Evolutionary conservation across 2,888 invertebrate species (phyloP).

Genomic region (Nemotelus pantherinus): DNA sequence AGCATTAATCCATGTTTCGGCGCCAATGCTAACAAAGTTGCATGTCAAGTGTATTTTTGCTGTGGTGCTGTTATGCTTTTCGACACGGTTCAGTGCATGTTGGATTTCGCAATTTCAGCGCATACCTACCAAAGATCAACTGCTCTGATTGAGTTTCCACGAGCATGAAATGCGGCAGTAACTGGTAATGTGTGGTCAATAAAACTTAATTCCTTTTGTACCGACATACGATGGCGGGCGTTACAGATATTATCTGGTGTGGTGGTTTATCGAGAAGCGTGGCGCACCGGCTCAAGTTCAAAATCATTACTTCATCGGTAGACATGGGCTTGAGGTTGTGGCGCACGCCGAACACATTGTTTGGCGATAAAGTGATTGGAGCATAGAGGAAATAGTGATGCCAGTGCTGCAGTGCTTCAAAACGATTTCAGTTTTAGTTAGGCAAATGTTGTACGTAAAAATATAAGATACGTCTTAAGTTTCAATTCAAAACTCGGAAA

Average conservation of each 20-base stretch:
- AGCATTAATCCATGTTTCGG: background rate
- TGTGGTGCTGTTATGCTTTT: slow-evolving; percentile 2
- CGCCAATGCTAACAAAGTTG: slow-evolving; percentile 15
- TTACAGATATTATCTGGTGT: slow-evolving; percentile 19
- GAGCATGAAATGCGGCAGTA: slow-evolving; percentile 29
- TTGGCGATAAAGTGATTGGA: background rate
- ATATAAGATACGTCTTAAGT: no score
- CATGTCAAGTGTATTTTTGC: slow-evolving; percentile 9
- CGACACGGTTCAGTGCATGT: background rate
- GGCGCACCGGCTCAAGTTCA: slow-evolving; percentile 34
- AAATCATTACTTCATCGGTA: slow-evolving; percentile 32
- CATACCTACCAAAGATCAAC: slow-evolving; percentile 21
- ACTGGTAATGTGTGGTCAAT: slow-evolving; percentile 16
- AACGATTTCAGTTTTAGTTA: no score
- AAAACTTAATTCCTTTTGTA: slow-evolving; percentile 11
- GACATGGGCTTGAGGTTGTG: background rate
- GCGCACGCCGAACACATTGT: background rate
- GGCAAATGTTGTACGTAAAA: no score
- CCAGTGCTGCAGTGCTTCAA: no score
- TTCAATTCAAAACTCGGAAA: no score
- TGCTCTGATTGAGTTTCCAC: slow-evolving; percentile 16
- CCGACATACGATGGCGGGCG: slow-evolving; percentile 15
- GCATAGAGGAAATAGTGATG: no score
- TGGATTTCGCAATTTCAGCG: slow-evolving; percentile 20
- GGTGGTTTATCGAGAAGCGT: background rate